Conservation (phyloP, 1,140 invertebrate genomes). For the Galendromus occidentalis region DNA sequence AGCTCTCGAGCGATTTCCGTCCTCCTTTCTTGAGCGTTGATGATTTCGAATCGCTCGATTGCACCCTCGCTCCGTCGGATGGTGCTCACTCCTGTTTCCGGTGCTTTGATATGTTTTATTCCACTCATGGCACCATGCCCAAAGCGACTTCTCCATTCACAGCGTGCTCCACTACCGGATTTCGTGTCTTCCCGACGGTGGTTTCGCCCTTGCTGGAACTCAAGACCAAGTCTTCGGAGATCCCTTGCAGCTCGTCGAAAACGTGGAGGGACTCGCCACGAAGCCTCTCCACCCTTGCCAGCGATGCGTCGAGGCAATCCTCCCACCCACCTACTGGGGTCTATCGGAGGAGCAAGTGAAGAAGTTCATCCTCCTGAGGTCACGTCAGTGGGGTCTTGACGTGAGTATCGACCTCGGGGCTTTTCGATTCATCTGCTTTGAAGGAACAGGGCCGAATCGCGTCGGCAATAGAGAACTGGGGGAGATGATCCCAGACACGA, state of each 20-base stretch:
- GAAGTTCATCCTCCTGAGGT: slow-evolving; percentile 25
- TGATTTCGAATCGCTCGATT: too few relatives aligned
- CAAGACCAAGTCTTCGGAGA: slow-evolving; percentile 21
- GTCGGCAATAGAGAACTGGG: too few relatives aligned
- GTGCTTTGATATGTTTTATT: too few relatives aligned
- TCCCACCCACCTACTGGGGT: slow-evolving; percentile 29
- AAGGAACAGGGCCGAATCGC: background rate
- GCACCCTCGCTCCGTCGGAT: too few relatives aligned
- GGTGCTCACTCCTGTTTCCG: too few relatives aligned
- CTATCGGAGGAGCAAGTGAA: slow-evolving; percentile 30
- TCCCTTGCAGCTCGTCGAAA: slow-evolving; percentile 20
- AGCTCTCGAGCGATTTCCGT: too few relatives aligned
- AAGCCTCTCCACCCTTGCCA: slow-evolving; percentile 26
- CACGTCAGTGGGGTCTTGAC: slow-evolving; percentile 23
- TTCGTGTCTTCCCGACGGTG: slow-evolving; percentile 18
- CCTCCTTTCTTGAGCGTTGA: too few relatives aligned
- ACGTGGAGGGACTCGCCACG: slow-evolving; percentile 22
- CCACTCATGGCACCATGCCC: too few relatives aligned
- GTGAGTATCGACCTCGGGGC: slow-evolving; percentile 17
- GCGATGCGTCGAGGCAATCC: slow-evolving; percentile 22
- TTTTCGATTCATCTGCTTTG: background rate
- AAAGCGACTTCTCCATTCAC: background rate
- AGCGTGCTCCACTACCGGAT: slow-evolving; percentile 24
- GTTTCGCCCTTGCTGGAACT: slow-evolving; percentile 20
- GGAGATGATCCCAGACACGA: too few relatives aligned